These are phyloP conservation scores for Baccha elongata DNA, from an alignment of 2,888 invertebrate genomes.

Conservation along the genomic window DNA sequence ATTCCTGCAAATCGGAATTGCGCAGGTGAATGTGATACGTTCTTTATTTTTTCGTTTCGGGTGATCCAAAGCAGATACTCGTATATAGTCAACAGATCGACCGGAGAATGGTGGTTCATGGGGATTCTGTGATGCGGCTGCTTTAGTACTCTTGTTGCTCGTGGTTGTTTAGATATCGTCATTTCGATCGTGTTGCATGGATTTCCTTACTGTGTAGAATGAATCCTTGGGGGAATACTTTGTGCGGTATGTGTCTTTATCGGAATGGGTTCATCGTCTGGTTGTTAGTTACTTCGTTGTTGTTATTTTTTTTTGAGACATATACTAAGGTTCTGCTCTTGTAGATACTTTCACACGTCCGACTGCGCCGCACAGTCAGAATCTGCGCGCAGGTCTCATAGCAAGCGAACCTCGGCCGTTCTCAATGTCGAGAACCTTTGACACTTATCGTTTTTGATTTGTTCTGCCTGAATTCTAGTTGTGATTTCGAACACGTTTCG, in stretches of 20 bases:
- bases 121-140: slow-evolving; percentile 31
- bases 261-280: slow-evolving; percentile 70
- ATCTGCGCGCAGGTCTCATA: slow-evolving; percentile 16
- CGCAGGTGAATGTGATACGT: slow-evolving; percentile 59
- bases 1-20: slow-evolving; percentile 69
- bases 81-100: neutral
- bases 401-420: slow-evolving; percentile 23
- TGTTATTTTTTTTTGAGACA: slow-evolving; percentile 12
- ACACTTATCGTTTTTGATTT: slow-evolving; percentile 74
- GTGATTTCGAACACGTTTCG: slow-evolving; percentile 69
- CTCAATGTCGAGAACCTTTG: slow-evolving; percentile 68
- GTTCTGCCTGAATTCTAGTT: slow-evolving; percentile 68
- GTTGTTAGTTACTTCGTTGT: slow-evolving; percentile 7
- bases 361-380: slow-evolving; percentile 23
- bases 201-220: slow-evolving; percentile 24
- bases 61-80: slow-evolving; percentile 1
- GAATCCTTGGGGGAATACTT: slow-evolving; percentile 55
- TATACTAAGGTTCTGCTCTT: slow-evolving; percentile 28
- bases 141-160: slow-evolving; percentile 30
- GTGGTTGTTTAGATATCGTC: slow-evolving; percentile 28
- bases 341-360: slow-evolving; percentile 72
- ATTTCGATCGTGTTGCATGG: slow-evolving; percentile 44
- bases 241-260: slow-evolving; percentile 66
- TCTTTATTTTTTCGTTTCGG: neutral
- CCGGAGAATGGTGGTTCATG: slow-evolving; percentile 15